Percentiles rank a stretch among this genome's conserved stretches.
phyloP scores from a whole-genome alignment of 2,888 invertebrate species.

The Orgyia antiqua region DNA sequence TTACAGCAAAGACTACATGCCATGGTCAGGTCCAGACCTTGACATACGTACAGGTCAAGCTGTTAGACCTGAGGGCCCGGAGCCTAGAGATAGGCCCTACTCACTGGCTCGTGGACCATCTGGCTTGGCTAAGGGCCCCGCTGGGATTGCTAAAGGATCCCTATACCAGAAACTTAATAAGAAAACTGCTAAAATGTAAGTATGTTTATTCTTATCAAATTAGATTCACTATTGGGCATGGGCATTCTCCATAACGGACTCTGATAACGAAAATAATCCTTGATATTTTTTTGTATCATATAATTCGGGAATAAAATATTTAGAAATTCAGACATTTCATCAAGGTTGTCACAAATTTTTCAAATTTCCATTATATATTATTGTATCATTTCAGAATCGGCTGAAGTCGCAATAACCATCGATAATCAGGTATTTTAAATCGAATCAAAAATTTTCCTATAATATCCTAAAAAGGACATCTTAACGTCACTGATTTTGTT shows the following conservation, averaged over 20 bases:
- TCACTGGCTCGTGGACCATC: conserved; percentile 81
- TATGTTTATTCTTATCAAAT: conserved; percentile 10
- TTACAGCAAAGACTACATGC: conserved; percentile 87
- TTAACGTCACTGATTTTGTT: too few relatives aligned
- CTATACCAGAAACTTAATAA: conserved; percentile 84
- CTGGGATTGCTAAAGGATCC: conserved; percentile 87
- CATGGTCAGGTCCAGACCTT: conserved; percentile 90
- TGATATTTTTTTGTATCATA: too few relatives aligned
- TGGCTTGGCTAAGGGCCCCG: conserved; percentile 84
- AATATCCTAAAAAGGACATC: too few relatives aligned
- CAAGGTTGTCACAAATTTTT: too few relatives aligned
- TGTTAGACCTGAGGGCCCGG: conserved; percentile 77
- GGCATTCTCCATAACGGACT: too few relatives aligned
- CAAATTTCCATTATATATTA: background rate
- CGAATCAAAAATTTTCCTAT: too few relatives aligned
- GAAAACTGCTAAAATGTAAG: conserved; percentile 60
- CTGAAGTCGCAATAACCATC: background rate
- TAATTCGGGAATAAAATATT: too few relatives aligned
- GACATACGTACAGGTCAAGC: conserved; percentile 73
- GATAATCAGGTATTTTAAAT: too few relatives aligned
- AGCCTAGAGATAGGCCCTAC: conserved; percentile 43
- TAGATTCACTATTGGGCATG: too few relatives aligned
- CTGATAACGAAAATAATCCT: too few relatives aligned
- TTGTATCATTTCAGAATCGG: background rate
- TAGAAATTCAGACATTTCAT: too few relatives aligned